Base-by-base conservation (phyloP, 2,888 invertebrate species). In the Steinernema hermaphroditum region DNA sequence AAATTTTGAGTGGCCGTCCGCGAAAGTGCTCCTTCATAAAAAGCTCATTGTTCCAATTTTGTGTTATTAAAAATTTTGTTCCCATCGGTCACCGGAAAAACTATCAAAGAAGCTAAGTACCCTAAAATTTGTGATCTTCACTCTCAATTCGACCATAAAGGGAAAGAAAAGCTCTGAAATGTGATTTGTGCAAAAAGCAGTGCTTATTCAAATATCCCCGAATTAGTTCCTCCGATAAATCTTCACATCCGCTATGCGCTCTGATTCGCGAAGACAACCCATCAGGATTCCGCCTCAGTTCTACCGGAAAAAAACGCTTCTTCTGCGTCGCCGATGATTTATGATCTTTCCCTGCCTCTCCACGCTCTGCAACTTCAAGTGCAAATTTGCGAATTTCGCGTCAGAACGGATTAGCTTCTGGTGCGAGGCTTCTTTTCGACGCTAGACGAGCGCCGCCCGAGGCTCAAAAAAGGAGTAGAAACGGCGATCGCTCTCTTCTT, bases 221-320 rank as follows among this genome's bases (percentile, higher is more conserved):
- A 4, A 4, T 16, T n/a, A 46, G 46, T 46, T 46, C 46, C 46
- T 46, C 12, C 54, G 2, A 54, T 27, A 22, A 54, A 27, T 27
- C 22, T 27, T 22, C 22, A 24, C 27, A 27, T 27, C 54, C 27
- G 27, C 54, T 6, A 54, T 27, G 12, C 27, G 54, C 54, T 2
- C 27, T 54, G 54, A 54, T 27, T 54, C 54, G 27, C 54, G 27
- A 27, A 22, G 54, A 54, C 54, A 54, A 54, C 54, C 54, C 27
- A 54, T 54, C 22, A 16, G 4, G 27, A 27, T 54, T 54, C 54
- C 54, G 54, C 27, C 8, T 54, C 37, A 37, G 12, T 54, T 22
- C 27, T 24, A 16, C n/a, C 4, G 22, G 4, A 4, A 27, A 54
- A 27, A 54, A 54, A 54, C 54, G 54, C 9, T 54, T n/a, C 16